Base-by-base conservation (phyloP, 64 coral and sea anemone species). In the Stichodactyla mertensii region DNA sequence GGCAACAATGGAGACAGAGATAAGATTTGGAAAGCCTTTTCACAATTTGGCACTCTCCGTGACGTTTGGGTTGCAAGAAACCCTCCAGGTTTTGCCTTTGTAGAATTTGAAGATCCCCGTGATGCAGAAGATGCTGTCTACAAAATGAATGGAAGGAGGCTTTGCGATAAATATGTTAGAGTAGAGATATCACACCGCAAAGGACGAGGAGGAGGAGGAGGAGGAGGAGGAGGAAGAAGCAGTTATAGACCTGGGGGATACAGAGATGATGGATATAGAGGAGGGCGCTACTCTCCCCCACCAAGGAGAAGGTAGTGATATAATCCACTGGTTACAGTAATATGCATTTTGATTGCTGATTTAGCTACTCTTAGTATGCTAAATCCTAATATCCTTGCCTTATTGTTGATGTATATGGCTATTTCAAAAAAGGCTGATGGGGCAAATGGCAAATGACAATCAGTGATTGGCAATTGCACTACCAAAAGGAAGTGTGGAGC, bases 81-180 rank as follows among this genome's bases (percentile, higher is more conserved):
- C 58, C 94, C 94, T 27, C 94, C 94, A 86, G 94, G 94, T n/a
- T 95, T 95, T 92, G 94, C 94, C 15, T 95, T 95, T 79, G 94
- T 95, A 55, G 87, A 92, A 71, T 95, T 92, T 55, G 12, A 87
- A 74, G 94, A 95, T 84, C 54, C 59, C 10, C 87, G 83, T 66
- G 94, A 95, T 88, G 94, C 94, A 2, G 84, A 89, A 86, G 92
- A 93, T 71, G 92, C 94, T 26, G 79, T 92, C 51, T 64, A 82
- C 54, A 90, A 86, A 19, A 52, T 95, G 79, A 91, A 95, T 87
- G 94, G 94, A 55, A 87, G 82, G 64, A 52, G 55, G 15, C 16
- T 95, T 4, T 92, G 94, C 81, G 94, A 87, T 19, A 66, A 79
- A 54, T 61, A 45, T 9, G 84, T 90, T 10, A 83, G 80, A 54